Evolutionary conservation across 2,113 vertebrate species (phyloP).

Genomic region (Desmodus rotundus): DNA sequence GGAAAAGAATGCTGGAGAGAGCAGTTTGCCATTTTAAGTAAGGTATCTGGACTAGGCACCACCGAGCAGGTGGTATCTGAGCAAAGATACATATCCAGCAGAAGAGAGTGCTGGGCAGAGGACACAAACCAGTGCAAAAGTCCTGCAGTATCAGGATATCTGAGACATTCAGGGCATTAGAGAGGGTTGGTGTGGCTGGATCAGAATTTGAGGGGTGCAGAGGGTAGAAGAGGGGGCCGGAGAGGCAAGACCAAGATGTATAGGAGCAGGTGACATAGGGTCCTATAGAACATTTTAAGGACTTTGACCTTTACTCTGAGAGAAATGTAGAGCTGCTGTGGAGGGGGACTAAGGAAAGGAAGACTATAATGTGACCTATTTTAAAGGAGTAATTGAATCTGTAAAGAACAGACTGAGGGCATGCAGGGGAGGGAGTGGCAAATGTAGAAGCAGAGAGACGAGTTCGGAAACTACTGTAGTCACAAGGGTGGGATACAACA

Average conservation of each 20-base stretch:
- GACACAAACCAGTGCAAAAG: not conserved
- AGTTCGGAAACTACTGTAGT: not conserved
- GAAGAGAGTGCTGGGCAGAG: not conserved
- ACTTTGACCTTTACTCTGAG: not conserved
- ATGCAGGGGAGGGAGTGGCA: too few species aligned
- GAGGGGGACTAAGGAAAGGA: not conserved
- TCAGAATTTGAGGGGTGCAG: not conserved
- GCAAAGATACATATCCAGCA: not conserved
- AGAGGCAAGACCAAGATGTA: not conserved
- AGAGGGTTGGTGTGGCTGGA: not conserved
- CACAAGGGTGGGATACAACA: not conserved
- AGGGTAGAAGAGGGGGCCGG: not conserved
- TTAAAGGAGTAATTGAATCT: not conserved
- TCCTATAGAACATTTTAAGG: not conserved
- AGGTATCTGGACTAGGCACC: not conserved
- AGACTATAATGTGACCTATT: not conserved
- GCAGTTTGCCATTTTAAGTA: not conserved
- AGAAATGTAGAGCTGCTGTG: not conserved
- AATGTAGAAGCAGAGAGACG: not conserved
- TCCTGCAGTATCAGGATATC: not conserved
- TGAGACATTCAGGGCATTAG: not conserved
- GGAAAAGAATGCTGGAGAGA: not conserved
- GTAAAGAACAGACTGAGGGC: not conserved
- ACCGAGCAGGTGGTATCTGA: accelerated
- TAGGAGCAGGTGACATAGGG: not conserved